phyloP scores from a whole-genome alignment of 2,888 invertebrate genomes.

The Microctonus hyperodae region DNA sequence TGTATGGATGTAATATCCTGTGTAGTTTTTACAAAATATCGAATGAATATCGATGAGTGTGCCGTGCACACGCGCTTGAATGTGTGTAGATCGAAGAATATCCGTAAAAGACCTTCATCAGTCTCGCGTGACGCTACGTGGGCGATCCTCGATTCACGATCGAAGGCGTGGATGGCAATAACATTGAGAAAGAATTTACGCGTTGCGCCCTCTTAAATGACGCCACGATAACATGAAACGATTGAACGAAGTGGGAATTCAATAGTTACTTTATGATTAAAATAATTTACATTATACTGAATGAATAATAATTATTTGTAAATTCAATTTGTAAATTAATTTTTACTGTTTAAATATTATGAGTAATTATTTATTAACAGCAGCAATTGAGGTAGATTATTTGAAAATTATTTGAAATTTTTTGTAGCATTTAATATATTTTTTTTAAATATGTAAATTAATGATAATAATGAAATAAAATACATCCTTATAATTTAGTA shows the following conservation, averaged over 20 bases:
- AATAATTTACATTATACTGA: too few species aligned
- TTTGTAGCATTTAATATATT: background rate
- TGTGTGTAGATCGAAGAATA: too few species aligned
- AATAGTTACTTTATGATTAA: background rate
- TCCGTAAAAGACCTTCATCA: slow-evolving; percentile 35
- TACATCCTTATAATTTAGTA: background rate
- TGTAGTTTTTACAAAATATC: background rate
- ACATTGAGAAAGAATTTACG: slow-evolving; percentile 1
- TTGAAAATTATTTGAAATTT: too few species aligned
- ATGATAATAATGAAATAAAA: background rate
- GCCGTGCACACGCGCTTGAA: slow-evolving; percentile 2
- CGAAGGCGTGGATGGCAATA: slow-evolving; percentile 20
- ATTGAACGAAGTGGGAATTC: background rate
- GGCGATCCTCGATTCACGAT: slow-evolving; percentile 41
- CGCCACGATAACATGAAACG: background rate
- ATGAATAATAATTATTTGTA: too few species aligned
- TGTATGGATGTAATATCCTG: too few species aligned
- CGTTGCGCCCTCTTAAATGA: slow-evolving; percentile 10
- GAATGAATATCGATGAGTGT: slow-evolving; percentile 28
- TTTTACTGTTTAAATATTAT: too few species aligned
- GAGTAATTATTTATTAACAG: too few species aligned
- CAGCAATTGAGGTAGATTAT: too few species aligned
- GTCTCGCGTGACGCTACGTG: slow-evolving; percentile 42
- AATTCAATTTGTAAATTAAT: too few species aligned
- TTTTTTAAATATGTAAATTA: background rate